Evolutionary conservation across 30 jellyfish, hydroid and myxozoan genomes (phyloP), one percentile per base, ranked within the genome.

Genomic region (Hydractinia echinata): DNA sequence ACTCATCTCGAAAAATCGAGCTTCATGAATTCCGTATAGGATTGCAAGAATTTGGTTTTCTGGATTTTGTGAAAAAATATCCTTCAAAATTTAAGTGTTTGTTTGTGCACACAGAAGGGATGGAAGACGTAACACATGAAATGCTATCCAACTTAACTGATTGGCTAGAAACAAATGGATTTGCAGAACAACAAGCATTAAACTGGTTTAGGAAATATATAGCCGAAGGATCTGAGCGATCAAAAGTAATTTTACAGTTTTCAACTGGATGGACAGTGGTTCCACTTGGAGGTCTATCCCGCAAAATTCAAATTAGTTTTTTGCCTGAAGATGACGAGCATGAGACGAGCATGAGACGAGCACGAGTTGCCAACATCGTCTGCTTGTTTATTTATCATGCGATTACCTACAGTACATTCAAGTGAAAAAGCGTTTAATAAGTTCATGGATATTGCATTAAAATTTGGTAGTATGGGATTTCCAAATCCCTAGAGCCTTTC

Each of bases 241-340:
- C 67, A 4, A 48, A 80, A 18, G 71, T 62, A 21, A n/a, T 80
- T 56, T 51, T 80, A 5, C 51, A 7, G 67, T 80, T 80, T 53
- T 5, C 72, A 4, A 80, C 87, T 4, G 82, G 87, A 4, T 80
- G 87, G 87, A 15, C 49, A 44, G 49, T 60, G n/a, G n/a, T n/a
- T n/a, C n/a, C n/a, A n/a, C 51, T 72, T 14, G 10, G 4, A n/a
- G 86, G 86, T 7, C 20, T 60, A 15, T 39, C 82, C 18, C 8
- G 5, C 19, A 54, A 55, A 56, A 78, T 78, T 8, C 60, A 78
- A 55, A 71, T 78, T 13, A 71, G 21, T 19, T 76, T 53, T 39
- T 76, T 76, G 77, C 78, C 79, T 4, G 86, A 79, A 50, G 86
- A 79, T 30, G 86, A 79, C 49, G 79, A 79, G 60, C 67, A 61